Evolutionary conservation across 2,888 invertebrate genomes (phyloP).

Genomic region (Philereme vetulata): DNA sequence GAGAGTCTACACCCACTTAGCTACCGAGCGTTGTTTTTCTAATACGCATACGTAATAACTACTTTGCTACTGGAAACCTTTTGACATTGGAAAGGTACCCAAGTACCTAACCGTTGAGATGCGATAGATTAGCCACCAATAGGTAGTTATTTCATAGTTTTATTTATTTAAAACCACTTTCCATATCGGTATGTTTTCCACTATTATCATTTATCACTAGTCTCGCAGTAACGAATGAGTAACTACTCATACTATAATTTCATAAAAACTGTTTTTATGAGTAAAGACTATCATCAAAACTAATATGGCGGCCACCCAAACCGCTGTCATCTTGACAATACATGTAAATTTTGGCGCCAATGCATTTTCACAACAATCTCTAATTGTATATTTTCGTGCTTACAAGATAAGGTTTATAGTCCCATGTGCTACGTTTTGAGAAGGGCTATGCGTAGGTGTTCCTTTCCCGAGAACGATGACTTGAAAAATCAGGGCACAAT

Average conservation of each 20-base stretch:
- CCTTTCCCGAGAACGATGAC: constrained; percentile 77
- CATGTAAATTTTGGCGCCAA: constrained; percentile 78
- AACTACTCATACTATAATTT: too few species aligned
- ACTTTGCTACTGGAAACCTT: constrained; percentile 29
- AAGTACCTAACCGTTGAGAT: not conserved
- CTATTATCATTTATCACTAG: too few species aligned
- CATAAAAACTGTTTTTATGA: too few species aligned
- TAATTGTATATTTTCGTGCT: constrained; percentile 11
- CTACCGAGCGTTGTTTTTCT: constrained; percentile 58
- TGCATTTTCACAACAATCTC: constrained; percentile 36
- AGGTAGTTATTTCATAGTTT: too few species aligned
- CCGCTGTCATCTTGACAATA: constrained; percentile 71
- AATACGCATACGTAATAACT: constrained; percentile 27
- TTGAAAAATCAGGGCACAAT: constrained; percentile 64
- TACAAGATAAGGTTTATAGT: constrained; percentile 43
- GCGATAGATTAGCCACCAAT: too few species aligned
- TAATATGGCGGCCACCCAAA: constrained; percentile 71
- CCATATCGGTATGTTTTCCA: not conserved
- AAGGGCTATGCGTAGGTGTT: constrained; percentile 71
- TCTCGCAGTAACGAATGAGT: too few species aligned
- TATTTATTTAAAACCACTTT: not conserved
- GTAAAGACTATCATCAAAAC: constrained; percentile 45
- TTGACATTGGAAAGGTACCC: not conserved
- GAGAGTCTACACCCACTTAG: constrained; percentile 67
- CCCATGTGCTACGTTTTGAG: constrained; percentile 3